These are phyloP conservation scores for Crenuchus spilurus DNA, from an alignment of 2,797 vertebrate genomes.

Conservation along the genomic window DNA sequence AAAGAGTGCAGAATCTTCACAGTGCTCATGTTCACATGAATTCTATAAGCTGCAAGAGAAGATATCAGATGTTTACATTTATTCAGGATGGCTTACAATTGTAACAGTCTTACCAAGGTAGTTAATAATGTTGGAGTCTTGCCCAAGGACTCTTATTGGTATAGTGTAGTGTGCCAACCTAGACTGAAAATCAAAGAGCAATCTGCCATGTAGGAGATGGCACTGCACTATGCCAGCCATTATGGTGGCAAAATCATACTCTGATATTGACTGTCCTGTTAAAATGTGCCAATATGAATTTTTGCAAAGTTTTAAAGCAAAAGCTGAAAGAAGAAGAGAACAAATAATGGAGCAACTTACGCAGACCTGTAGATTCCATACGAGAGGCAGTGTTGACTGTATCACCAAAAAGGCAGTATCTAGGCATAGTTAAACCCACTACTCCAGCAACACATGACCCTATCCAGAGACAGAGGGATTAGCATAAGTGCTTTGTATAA, in stretches of 20 bases:
- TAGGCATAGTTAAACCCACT: slow-evolving; percentile 85
- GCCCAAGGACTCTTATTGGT: too few relatives aligned
- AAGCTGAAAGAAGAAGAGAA: not conserved
- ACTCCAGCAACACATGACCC: slow-evolving; percentile 84
- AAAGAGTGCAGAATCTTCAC: slow-evolving; percentile 80
- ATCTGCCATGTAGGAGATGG: too few relatives aligned
- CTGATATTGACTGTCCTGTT: too few relatives aligned
- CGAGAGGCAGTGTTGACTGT: slow-evolving; percentile 87
- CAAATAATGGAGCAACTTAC: slow-evolving; percentile 64
- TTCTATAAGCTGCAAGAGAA: slow-evolving; percentile 80
- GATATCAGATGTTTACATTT: not conserved
- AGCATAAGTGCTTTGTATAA: not conserved
- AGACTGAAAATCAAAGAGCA: too few relatives aligned
- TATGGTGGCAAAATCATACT: too few relatives aligned
- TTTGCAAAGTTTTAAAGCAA: not conserved
- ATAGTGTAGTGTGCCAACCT: too few relatives aligned
- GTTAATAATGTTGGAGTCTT: too few relatives aligned
- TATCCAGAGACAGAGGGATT: slow-evolving; percentile 46
- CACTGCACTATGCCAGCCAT: too few relatives aligned
- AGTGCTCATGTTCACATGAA: slow-evolving; percentile 82
- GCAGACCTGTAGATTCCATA: slow-evolving; percentile 88
- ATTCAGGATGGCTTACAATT: too few relatives aligned
- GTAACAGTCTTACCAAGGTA: too few relatives aligned
- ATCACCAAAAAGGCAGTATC: slow-evolving; percentile 89
- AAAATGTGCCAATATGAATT: not conserved